Evolutionary conservation across 1,140 invertebrate genomes (phyloP).

Genomic region (Lepidotrigona ventralis): DNA sequence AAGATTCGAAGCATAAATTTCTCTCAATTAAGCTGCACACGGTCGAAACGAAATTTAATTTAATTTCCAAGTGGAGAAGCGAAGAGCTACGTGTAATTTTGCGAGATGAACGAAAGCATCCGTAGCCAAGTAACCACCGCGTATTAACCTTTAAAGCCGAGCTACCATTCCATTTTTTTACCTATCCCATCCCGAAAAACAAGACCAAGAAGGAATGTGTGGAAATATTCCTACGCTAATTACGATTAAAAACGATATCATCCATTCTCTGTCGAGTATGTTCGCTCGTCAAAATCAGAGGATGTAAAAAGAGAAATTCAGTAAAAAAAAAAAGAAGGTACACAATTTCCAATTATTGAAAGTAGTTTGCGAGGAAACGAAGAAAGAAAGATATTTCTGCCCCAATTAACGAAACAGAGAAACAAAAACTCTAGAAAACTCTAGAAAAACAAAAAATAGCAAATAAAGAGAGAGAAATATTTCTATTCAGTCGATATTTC

Average conservation of each 20-base stretch:
- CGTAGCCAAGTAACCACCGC: background rate
- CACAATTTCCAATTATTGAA: too few species aligned
- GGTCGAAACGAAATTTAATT: slow-evolving; percentile 14
- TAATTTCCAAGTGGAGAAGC: slow-evolving; percentile 5
- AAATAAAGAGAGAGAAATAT: too few species aligned
- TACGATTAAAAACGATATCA: background rate
- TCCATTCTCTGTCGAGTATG: background rate
- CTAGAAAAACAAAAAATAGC: too few species aligned
- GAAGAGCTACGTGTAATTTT: background rate
- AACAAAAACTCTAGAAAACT: too few species aligned
- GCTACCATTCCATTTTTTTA: background rate
- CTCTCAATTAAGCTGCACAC: slow-evolving; percentile 21
- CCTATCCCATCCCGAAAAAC: too few species aligned
- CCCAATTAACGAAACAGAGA: too few species aligned
- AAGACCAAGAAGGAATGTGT: too few species aligned
- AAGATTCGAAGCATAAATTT: slow-evolving; percentile 11
- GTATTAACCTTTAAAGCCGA: slow-evolving; percentile 24
- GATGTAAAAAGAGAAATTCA: too few species aligned
- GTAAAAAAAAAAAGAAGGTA: too few species aligned
- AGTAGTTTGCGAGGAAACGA: too few species aligned
- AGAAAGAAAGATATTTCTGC: too few species aligned
- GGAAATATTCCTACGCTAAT: background rate
- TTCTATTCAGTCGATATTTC: too few species aligned
- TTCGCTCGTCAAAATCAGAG: background rate
- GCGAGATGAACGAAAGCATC: slow-evolving; percentile 3